Percentiles rank a stretch among this genome's conserved stretches.
These are phyloP conservation scores for Drosophila borborema DNA, from an alignment of 2,888 invertebrate species.

Conservation along the genomic window DNA sequence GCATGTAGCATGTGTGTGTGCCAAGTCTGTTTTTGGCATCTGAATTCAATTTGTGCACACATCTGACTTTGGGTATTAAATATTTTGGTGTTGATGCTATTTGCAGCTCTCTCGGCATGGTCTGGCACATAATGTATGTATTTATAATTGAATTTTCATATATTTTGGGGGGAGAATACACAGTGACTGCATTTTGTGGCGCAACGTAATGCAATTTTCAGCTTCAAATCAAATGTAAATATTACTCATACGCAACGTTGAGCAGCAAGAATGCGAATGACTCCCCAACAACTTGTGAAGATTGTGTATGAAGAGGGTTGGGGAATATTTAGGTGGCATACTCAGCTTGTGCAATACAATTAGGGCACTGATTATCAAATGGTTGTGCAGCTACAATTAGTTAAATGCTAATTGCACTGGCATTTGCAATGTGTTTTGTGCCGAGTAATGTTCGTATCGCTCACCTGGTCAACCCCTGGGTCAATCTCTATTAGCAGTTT, in stretches of 20 bases:
- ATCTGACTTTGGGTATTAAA: slow-evolving; percentile 54
- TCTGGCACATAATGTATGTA: neutral
- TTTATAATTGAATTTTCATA: slow-evolving; percentile 62
- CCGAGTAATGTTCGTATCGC: slow-evolving; percentile 2
- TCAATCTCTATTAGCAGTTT: slow-evolving; percentile 10
- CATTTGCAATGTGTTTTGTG: slow-evolving; percentile 21
- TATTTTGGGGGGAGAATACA: slow-evolving; percentile 11
- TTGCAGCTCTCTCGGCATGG: slow-evolving; percentile 18
- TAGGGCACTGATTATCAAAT: slow-evolving; percentile 46
- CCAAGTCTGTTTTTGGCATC: slow-evolving; percentile 14
- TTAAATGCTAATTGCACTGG: slow-evolving; percentile 46
- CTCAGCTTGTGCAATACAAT: slow-evolving; percentile 29
- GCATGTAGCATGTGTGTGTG: neutral
- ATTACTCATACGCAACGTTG: slow-evolving; percentile 70
- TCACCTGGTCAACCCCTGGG: slow-evolving; percentile 27
- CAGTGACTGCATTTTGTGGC: slow-evolving; percentile 40
- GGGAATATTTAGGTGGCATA: neutral
- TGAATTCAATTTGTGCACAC: slow-evolving; percentile 58
- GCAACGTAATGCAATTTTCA: slow-evolving; percentile 66
- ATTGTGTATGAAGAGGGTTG: neutral
- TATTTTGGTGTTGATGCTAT: slow-evolving; percentile 42
- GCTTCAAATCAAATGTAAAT: slow-evolving; percentile 54
- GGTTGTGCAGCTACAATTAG: slow-evolving; percentile 48
- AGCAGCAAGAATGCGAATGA: slow-evolving; percentile 35
- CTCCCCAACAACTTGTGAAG: neutral